Percentiles rank a stretch among this genome's conserved stretches.
Evolutionary conservation across 2,888 invertebrate species (phyloP).

Genomic region (Leucoma salicis): DNA sequence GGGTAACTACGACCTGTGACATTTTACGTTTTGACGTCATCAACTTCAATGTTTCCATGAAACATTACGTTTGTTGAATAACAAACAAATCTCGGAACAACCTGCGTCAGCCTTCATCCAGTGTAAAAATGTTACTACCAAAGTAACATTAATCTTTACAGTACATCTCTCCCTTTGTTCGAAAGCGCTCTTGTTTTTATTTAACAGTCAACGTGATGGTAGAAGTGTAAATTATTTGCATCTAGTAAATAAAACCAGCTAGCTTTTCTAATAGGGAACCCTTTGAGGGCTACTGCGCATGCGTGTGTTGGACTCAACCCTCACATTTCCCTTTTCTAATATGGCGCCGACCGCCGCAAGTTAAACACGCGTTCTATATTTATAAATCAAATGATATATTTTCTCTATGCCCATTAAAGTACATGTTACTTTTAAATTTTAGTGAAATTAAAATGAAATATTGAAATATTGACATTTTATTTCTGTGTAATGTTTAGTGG

Average conservation of each 20-base stretch:
- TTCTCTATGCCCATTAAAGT: conserved; percentile 15
- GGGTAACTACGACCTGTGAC: conserved; percentile 13
- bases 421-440: conserved; percentile 1
- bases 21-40: conserved; percentile 13
- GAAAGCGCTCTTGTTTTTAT: conserved; percentile 30
- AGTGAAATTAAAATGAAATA: conserved; percentile 1
- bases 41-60: conserved; percentile 9
- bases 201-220: conserved; percentile 34
- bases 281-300: conserved; percentile 60
- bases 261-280: conserved; percentile 52
- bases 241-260: conserved; percentile 36
- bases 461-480: conserved; percentile 18
- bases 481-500: conserved; percentile 21
- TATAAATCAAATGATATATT: conserved; percentile 33
- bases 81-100: no score
- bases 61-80: conserved; percentile 10
- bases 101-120: no score
- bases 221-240: conserved; percentile 31
- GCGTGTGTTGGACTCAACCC: conserved; percentile 60
- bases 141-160: conserved; percentile 17
- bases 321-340: conserved; percentile 67
- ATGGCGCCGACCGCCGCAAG: conserved; percentile 75
- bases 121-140: no score
- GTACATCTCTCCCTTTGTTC: conserved; percentile 36
- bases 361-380: conserved; percentile 69